A percentile compares a stretch with the other conserved stretches of the same genome.
Conservation (phyloP, 2,888 invertebrate species). For the Dendrolimus pini region DNA sequence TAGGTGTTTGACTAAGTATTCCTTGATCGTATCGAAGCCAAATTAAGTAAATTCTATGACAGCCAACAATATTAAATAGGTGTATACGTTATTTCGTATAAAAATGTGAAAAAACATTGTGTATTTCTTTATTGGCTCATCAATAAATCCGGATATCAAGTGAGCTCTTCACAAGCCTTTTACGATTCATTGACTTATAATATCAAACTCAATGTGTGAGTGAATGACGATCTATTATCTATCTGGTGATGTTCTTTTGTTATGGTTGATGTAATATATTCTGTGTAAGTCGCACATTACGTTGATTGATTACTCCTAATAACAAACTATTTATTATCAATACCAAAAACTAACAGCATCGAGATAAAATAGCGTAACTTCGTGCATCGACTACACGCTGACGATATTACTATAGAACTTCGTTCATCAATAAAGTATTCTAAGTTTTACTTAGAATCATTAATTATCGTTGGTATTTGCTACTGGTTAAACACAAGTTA, state of each 20-base stretch:
- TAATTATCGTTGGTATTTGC: too few relatives aligned
- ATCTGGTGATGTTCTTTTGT: slow-evolving; percentile 25
- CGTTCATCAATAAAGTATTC: too few relatives aligned
- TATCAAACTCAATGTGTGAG: slow-evolving; percentile 1
- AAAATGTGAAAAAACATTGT: not conserved
- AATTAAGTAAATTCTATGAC: too few relatives aligned
- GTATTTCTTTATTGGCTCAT: slow-evolving; percentile 1
- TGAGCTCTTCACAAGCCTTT: not conserved
- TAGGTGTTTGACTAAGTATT: too few relatives aligned
- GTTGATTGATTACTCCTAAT: slow-evolving; percentile 28
- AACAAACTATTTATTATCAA: not conserved
- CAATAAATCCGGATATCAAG: not conserved
- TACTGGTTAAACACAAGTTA: too few relatives aligned
- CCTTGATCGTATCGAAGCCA: too few relatives aligned
- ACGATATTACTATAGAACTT: too few relatives aligned
- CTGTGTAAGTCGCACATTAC: slow-evolving; percentile 30
- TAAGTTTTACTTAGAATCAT: too few relatives aligned
- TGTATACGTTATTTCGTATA: not conserved
- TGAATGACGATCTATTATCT: slow-evolving; percentile 23
- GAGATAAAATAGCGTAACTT: not conserved
- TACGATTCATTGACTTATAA: not conserved
- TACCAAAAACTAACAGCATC: not conserved
- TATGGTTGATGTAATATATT: slow-evolving; percentile 22
- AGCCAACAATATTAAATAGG: not conserved
- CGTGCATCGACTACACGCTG: too few relatives aligned